Conservation (phyloP, 2,888 invertebrate species). For the Ochlodes sylvanus region DNA sequence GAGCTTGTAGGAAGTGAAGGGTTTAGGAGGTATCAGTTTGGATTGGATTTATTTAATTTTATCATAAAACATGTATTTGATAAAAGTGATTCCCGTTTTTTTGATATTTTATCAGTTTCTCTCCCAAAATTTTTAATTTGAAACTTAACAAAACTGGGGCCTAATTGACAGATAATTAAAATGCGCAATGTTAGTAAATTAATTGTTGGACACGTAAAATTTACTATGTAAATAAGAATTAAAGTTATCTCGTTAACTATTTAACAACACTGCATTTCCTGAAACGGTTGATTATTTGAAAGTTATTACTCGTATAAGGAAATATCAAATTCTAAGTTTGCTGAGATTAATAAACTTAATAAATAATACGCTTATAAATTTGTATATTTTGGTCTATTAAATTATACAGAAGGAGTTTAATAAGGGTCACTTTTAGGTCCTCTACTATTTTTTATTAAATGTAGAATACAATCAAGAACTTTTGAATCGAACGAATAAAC, state of each 20-base stretch:
- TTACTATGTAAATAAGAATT: conserved; percentile 26
- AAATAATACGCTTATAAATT: conserved; percentile 21
- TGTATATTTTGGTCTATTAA: conserved; percentile 21
- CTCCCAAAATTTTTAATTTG: conserved; percentile 24
- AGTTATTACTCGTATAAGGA: conserved; percentile 1
- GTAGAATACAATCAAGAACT: conserved; percentile 3
- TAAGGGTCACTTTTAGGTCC: conserved; percentile 27
- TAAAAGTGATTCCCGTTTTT: conserved; percentile 42
- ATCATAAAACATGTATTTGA: conserved; percentile 44
- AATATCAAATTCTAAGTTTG: neutral
- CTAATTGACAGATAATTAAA: conserved; percentile 40
- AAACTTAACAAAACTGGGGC: conserved; percentile 7
- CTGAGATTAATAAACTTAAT: conserved; percentile 8
- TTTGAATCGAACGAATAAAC: neutral
- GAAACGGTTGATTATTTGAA: conserved; percentile 13
- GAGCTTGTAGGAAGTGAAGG: conserved; percentile 81
- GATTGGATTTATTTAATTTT: conserved; percentile 34
- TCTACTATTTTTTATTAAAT: conserved; percentile 8
- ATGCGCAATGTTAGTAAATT: conserved; percentile 20
- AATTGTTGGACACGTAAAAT: conserved; percentile 21
- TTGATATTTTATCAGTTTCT: conserved; percentile 30
- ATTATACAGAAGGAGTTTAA: conserved; percentile 27
- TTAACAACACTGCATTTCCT: conserved; percentile 18
- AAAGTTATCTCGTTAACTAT: conserved; percentile 22
- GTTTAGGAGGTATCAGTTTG: conserved; percentile 45